Percentiles rank a stretch among this genome's conserved stretches.
Evolutionary conservation across 2,113 vertebrate species (phyloP).

Genomic region (Epinephelus lanceolatus): DNA sequence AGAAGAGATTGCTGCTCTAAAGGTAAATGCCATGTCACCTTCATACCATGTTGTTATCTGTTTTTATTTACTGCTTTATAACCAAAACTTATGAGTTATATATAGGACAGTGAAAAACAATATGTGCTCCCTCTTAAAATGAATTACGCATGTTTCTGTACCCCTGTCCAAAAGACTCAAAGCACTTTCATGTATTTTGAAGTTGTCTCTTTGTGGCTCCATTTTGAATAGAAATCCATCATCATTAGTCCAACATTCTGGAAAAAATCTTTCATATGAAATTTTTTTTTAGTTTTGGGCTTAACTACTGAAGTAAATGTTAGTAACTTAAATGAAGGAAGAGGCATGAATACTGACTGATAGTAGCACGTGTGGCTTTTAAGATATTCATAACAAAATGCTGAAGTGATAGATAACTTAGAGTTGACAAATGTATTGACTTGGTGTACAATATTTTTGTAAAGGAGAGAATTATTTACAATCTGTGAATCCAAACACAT

Average conservation of each 20-base stretch:
- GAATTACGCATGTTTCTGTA: no score
- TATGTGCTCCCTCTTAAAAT: neutral
- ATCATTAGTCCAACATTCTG: no score
- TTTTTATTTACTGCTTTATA: no score
- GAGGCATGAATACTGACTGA: neutral
- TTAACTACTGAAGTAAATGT: no score
- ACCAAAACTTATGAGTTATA: neutral
- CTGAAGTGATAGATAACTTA: neutral
- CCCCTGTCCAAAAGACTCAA: neutral
- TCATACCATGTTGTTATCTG: neutral
- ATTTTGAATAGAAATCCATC: neutral
- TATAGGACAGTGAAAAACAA: neutral
- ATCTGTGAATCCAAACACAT: no score
- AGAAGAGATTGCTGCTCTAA: conserved; percentile 81
- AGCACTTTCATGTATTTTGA: neutral
- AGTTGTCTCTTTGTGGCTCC: neutral
- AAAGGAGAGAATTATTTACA: neutral
- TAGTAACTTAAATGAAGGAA: no score
- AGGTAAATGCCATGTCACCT: conserved; percentile 75
- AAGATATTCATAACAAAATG: neutral
- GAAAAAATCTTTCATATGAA: no score
- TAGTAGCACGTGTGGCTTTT: neutral
- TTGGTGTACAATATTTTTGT: neutral
- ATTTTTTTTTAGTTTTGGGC: no score
- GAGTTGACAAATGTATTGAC: neutral